These are phyloP conservation scores for Parazoanthus atlanticus DNA, from an alignment of 92 coral and sea anemone genomes.

Conservation along the genomic window DNA sequence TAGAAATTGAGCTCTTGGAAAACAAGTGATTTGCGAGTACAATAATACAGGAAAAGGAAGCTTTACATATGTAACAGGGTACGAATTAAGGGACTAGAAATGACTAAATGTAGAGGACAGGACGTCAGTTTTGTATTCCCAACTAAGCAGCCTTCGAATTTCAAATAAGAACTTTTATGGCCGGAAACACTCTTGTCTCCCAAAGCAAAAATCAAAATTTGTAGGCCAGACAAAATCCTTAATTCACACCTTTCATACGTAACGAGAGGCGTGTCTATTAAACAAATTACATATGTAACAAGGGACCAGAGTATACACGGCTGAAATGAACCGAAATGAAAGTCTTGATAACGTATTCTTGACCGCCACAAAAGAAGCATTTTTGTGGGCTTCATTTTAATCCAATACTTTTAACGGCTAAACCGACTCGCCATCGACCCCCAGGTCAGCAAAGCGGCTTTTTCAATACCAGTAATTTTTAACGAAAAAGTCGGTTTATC, in stretches of 20 bases:
- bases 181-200: too few relatives aligned
- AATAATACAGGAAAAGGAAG: background rate
- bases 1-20: background rate
- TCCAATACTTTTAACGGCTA: background rate
- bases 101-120: too few relatives aligned
- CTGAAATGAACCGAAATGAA: background rate
- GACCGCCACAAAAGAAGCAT: background rate
- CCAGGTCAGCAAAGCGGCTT: background rate
- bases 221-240: too few relatives aligned
- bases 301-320: background rate
- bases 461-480: background rate
- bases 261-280: too few relatives aligned
- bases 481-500: background rate
- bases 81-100: too few relatives aligned
- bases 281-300: background rate
- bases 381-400: background rate
- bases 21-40: background rate
- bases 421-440: background rate
- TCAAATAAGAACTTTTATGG: too few relatives aligned
- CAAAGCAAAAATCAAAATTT: too few relatives aligned
- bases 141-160: too few relatives aligned
- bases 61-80: background rate
- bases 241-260: too few relatives aligned
- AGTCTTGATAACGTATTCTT: background rate
- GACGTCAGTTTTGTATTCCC: too few relatives aligned